Percentiles rank a stretch among this genome's conserved stretches.
phyloP scores from a whole-genome alignment of 2,113 vertebrate species.

The Ailuropoda melanoleuca region DNA sequence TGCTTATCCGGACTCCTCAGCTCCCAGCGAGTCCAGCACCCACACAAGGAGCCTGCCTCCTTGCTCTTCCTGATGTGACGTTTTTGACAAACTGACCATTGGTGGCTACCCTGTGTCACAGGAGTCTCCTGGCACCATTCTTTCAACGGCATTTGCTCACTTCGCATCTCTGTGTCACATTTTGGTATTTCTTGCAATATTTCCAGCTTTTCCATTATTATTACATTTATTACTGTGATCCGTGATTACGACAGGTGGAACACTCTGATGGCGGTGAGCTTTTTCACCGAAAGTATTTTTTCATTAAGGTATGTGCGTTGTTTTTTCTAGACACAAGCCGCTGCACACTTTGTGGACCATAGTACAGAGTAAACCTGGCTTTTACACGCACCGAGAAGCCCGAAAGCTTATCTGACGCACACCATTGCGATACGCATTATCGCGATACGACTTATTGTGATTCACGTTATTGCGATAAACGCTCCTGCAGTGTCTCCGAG shows the following conservation, averaged over 20 bases:
- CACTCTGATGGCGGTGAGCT: neutral
- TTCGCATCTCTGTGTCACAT: neutral
- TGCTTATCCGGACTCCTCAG: neutral
- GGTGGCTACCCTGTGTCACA: neutral
- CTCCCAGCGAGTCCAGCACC: fast-evolving
- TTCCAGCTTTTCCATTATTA: neutral
- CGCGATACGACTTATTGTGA: neutral
- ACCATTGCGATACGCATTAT: neutral
- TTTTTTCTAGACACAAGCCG: neutral
- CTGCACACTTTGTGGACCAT: neutral
- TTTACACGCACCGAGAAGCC: neutral
- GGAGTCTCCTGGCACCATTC: fast-evolving
- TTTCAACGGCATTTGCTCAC: neutral
- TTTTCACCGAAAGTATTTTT: neutral
- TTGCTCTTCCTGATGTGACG: neutral
- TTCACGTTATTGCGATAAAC: neutral
- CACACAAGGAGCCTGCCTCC: neutral
- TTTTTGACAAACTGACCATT: neutral
- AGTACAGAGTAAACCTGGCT: neutral
- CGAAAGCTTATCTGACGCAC: neutral
- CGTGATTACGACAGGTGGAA: fast-evolving
- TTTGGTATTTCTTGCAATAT: neutral
- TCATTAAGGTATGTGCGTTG: neutral
- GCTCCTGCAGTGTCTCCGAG: neutral
- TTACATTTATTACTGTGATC: neutral